Percentiles rank a stretch among this genome's conserved stretches.
These are phyloP conservation scores for Champsocephalus gunnari DNA, from an alignment of 2,797 vertebrate genomes.

Conservation along the genomic window DNA sequence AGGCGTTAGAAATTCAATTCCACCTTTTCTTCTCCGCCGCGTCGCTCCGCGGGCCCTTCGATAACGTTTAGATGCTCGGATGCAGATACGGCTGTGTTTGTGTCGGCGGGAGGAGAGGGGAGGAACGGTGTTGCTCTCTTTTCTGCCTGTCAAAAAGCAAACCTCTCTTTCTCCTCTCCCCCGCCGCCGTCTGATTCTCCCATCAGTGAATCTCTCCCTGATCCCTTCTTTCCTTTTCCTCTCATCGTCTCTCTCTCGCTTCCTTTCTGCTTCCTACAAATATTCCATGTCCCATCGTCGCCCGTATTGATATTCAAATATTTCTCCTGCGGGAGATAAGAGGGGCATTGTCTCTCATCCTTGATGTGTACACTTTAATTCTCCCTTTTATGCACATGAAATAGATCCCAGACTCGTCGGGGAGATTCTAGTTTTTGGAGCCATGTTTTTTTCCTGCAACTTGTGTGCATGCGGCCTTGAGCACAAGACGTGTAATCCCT, in stretches of 20 bases:
- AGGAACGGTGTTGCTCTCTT: slow-evolving; percentile 11
- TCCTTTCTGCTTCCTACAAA: slow-evolving; percentile 49
- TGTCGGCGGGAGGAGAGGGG: slow-evolving; percentile 26
- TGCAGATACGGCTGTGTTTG: slow-evolving; percentile 58
- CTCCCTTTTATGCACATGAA: slow-evolving; percentile 41
- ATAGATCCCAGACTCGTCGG: slow-evolving; percentile 36
- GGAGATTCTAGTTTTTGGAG: slow-evolving; percentile 18
- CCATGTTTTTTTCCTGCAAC: slow-evolving; percentile 38
- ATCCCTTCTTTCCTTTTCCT: slow-evolving; percentile 20
- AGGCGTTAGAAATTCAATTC: slow-evolving; percentile 72
- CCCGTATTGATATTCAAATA: slow-evolving; percentile 67
- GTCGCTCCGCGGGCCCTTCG: slow-evolving; percentile 57
- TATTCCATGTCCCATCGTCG: slow-evolving; percentile 30
- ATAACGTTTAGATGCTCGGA: slow-evolving; percentile 72
- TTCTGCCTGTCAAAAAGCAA: slow-evolving; percentile 43
- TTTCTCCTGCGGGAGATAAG: slow-evolving; percentile 41
- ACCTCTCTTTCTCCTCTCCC: slow-evolving; percentile 24
- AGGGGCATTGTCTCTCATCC: slow-evolving; percentile 54
- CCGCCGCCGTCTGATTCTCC: slow-evolving; percentile 50
- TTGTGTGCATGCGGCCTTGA: not conserved
- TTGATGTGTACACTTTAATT: slow-evolving; percentile 61
- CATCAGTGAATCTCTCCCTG: slow-evolving; percentile 34
- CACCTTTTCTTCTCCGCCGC: slow-evolving; percentile 64
- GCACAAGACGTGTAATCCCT: slow-evolving; percentile 56
- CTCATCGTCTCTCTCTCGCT: slow-evolving; percentile 1